Evolutionary conservation across 2,797 vertebrate species (phyloP).

Genomic region (Cygnus olor): DNA sequence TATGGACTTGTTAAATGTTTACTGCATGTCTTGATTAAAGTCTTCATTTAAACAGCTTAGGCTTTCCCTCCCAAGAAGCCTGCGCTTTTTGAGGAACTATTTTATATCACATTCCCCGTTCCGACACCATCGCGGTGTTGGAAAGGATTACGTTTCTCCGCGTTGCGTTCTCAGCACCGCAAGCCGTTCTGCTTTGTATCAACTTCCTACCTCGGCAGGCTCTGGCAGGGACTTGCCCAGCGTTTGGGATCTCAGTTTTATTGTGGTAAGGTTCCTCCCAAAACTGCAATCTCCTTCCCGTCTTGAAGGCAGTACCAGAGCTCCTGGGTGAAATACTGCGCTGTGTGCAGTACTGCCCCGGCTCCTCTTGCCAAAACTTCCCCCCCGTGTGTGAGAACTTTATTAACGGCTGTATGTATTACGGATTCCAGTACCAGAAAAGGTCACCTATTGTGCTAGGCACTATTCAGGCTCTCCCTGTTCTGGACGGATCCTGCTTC

Average conservation of each 20-base stretch:
- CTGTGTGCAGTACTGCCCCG: background rate
- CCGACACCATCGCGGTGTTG: fast-evolving
- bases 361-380: background rate
- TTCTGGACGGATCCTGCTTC: background rate
- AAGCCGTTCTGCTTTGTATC: background rate
- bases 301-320: background rate
- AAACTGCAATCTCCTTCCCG: background rate
- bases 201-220: background rate
- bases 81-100: background rate
- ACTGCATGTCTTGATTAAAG: background rate
- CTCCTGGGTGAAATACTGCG: background rate
- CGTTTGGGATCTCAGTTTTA: background rate
- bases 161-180: fast-evolving
- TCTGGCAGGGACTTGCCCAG: background rate
- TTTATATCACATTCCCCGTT: background rate
- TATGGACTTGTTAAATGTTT: slow-evolving; percentile 46
- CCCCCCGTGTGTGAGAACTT: slow-evolving; percentile 40
- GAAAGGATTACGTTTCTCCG: background rate
- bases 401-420: slow-evolving; percentile 31
- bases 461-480: slow-evolving; percentile 26
- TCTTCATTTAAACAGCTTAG: background rate
- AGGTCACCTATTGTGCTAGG: slow-evolving; percentile 51
- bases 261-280: slow-evolving; percentile 29
- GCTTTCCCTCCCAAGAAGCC: slow-evolving; percentile 33
- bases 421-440: slow-evolving; percentile 28